Base-by-base conservation (phyloP, 2,888 invertebrate genomes). In the Pristionchus mayeri region DNA sequence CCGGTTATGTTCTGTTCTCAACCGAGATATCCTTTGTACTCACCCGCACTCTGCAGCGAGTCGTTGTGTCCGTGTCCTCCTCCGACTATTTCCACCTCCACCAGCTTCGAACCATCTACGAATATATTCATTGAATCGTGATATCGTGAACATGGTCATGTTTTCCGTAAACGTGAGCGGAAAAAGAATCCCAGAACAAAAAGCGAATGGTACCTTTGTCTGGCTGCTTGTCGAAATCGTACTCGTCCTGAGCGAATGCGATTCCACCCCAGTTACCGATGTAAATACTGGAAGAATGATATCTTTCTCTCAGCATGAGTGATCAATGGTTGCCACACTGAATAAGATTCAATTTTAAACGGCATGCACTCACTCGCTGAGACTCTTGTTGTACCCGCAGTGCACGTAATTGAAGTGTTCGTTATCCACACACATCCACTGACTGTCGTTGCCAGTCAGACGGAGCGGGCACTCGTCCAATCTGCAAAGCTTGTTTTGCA, bases 41-140 rank as follows among this genome's bases (percentile, higher is more conserved):
- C 6, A 63, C 81, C 84, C 0, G 80, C 67, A 0, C 86, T 67
- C 44, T 89, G 88, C 71, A 96, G 96, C 93, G 96, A 97, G 93
- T 98, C 97, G 91, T 96, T 97, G 92, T 99, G 99, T 37, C 98
- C 94, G 87, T 97, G 96, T 34, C 99, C 99, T 81, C 98, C 99
- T 4, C 98, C 97, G 80, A 95, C 95, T 78, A 99, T 96, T 89
- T 96, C 95, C n/a, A 94, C 93, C 88, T 94, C 93, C 24, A 96
- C 95, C 86, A 98, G 92, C 27, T 95, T 94, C n/a, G 97, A 97
- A 91, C 96, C 96, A 57, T 84, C 84, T 84, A n/a, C n/a, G n/a
- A n/a, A n/a, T n/a, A n/a, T n/a, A n/a, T n/a, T n/a, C n/a, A n/a
- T n/a, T n/a, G n/a, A n/a, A n/a, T n/a, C n/a, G n/a, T n/a, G n/a